These are phyloP conservation scores for Nycticryphes semicollaris DNA, from an alignment of 2,113 vertebrate genomes.

Conservation along the genomic window DNA sequence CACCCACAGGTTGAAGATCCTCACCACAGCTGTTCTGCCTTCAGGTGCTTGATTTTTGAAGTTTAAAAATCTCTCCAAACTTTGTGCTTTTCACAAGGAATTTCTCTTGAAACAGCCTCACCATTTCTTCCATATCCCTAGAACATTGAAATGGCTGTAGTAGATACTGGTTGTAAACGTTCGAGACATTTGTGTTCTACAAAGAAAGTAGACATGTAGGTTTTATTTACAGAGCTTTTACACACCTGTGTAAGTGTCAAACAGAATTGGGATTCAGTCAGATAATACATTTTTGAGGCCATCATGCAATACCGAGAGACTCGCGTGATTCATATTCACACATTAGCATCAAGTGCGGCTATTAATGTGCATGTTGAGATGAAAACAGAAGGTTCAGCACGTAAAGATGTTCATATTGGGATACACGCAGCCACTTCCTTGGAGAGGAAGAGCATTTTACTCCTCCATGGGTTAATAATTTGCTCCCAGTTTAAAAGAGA, in stretches of 20 bases:
- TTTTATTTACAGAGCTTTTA: background rate
- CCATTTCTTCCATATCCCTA: background rate
- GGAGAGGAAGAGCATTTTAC: background rate
- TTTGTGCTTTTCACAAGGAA: background rate
- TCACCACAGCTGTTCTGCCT: background rate
- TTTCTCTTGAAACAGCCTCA: background rate
- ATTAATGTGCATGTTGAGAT: background rate
- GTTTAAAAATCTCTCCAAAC: background rate
- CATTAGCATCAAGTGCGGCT: background rate
- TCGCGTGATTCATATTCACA: background rate
- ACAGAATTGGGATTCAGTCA: background rate
- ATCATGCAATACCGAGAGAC: background rate
- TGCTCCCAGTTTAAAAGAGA: background rate
- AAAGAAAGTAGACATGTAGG: background rate
- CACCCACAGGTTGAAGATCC: slow-evolving; percentile 11
- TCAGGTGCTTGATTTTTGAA: background rate
- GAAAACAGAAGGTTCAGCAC: background rate
- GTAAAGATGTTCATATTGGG: background rate
- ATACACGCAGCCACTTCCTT: background rate
- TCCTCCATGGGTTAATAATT: slow-evolving; percentile 9
- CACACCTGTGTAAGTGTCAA: background rate
- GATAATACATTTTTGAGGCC: background rate
- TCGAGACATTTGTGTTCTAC: background rate
- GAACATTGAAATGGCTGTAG: background rate
- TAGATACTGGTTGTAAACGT: background rate